Evolutionary conservation across 2,113 vertebrate genomes (phyloP).

Genomic region (Clupea harengus): DNA sequence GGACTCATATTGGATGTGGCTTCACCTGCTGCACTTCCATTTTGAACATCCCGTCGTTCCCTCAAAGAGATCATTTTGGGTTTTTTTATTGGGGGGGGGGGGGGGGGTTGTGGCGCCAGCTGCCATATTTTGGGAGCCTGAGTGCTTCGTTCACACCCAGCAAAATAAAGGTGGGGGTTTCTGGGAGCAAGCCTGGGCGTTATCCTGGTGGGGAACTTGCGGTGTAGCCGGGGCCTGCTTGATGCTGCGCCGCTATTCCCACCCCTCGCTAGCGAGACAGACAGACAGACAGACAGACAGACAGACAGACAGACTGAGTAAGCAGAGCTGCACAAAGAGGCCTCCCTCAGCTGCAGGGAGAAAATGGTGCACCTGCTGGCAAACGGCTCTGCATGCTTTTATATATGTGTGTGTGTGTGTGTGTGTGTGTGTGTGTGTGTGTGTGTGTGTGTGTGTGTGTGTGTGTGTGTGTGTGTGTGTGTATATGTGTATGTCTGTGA

Average conservation of each 20-base stretch:
- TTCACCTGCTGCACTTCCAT: background rate
- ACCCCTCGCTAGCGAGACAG: constrained; percentile 17
- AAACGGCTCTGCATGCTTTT: background rate
- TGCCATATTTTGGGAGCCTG: constrained; percentile 35
- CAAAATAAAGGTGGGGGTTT: constrained; percentile 46
- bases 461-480: background rate
- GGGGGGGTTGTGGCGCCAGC: background rate
- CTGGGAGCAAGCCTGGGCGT: constrained; percentile 40
- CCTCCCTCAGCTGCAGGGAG: constrained; percentile 20
- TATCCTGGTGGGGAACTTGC: background rate
- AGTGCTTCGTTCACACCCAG: constrained; percentile 6
- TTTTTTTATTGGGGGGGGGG: too few relatives aligned
- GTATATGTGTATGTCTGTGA: background rate
- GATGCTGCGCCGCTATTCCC: constrained; percentile 15
- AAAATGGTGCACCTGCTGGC: constrained; percentile 33
- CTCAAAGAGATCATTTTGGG: constrained; percentile 51
- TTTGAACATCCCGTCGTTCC: constrained; percentile 49
- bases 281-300: constrained; percentile 30
- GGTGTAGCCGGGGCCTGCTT: background rate
- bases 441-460: constrained; percentile 10
- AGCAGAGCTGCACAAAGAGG: too few relatives aligned
- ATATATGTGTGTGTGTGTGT: constrained; percentile 12
- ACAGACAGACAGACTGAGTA: constrained; percentile 17
- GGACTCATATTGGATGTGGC: background rate
- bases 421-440: constrained; percentile 18